Conservation (phyloP, 1,140 invertebrate species). For the Melitaea cinxia region DNA sequence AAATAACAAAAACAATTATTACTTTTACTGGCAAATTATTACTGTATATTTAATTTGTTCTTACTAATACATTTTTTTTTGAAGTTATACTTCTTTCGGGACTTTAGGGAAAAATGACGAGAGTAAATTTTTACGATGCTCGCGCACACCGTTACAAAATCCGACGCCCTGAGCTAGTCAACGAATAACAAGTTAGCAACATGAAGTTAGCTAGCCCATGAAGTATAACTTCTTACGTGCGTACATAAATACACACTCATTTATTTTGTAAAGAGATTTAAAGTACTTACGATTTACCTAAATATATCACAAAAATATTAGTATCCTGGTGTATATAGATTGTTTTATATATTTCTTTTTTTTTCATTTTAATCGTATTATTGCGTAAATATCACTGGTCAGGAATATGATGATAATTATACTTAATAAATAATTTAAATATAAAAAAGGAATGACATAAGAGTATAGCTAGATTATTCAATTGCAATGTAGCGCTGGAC, state of each 20-base stretch:
- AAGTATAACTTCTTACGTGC: no score
- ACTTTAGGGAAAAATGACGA: no score
- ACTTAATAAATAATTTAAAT: neutral
- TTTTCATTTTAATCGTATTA: neutral
- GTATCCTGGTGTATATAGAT: neutral
- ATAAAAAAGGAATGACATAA: slow-evolving; percentile 14
- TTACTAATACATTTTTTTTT: neutral
- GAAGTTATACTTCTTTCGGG: no score
- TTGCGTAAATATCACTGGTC: neutral
- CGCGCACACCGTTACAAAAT: no score
- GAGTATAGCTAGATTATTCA: slow-evolving; percentile 6
- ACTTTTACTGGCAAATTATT: slow-evolving; percentile 4
- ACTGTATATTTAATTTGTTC: neutral
- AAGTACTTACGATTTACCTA: no score
- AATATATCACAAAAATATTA: neutral
- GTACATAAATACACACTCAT: no score
- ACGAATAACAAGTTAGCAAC: no score
- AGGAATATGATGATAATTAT: neutral
- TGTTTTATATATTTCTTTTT: neutral
- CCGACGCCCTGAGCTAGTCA: no score
- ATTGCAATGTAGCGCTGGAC: slow-evolving; percentile 43
- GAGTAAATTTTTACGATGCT: no score
- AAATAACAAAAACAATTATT: slow-evolving; percentile 7
- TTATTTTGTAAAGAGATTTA: no score
- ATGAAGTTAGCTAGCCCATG: no score